Conservation (phyloP, 2,888 invertebrate species). For the Carpatolechia fugitivella region DNA sequence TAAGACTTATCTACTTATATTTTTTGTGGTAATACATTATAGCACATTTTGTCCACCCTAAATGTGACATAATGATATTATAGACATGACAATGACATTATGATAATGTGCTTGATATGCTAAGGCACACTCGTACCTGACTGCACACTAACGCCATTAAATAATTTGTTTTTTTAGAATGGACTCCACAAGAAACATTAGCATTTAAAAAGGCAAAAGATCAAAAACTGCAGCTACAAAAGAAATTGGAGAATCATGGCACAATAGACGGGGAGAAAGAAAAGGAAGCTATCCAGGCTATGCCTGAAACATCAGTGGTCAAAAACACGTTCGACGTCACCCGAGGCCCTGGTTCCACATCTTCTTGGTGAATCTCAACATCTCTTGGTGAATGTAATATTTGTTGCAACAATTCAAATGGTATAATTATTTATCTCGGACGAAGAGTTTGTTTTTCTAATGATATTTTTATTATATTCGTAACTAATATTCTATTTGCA, state of each 20-base stretch:
- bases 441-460: too few species aligned
- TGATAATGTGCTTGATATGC: neutral
- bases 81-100: too few species aligned
- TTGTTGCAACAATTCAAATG: conserved; percentile 10
- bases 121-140: too few species aligned
- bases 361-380: conserved; percentile 28
- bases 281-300: conserved; percentile 17
- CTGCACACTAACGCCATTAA: too few species aligned
- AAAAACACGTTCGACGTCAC: conserved; percentile 38
- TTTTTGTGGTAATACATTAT: too few species aligned
- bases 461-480: too few species aligned
- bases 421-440: too few species aligned
- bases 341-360: conserved; percentile 36
- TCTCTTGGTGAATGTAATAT: conserved; percentile 25
- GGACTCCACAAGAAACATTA: conserved; percentile 60
- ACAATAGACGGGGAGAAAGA: conserved; percentile 26
- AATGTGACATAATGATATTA: too few species aligned
- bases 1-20: too few species aligned
- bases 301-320: conserved; percentile 46
- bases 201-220: conserved; percentile 64
- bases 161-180: conserved; percentile 54
- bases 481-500: too few species aligned
- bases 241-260: conserved; percentile 13
- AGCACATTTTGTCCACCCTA: too few species aligned
- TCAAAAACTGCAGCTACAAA: conserved; percentile 44